Base-by-base conservation (phyloP, 2,888 invertebrate species). In the Caenorhabditis japonica region DNA sequence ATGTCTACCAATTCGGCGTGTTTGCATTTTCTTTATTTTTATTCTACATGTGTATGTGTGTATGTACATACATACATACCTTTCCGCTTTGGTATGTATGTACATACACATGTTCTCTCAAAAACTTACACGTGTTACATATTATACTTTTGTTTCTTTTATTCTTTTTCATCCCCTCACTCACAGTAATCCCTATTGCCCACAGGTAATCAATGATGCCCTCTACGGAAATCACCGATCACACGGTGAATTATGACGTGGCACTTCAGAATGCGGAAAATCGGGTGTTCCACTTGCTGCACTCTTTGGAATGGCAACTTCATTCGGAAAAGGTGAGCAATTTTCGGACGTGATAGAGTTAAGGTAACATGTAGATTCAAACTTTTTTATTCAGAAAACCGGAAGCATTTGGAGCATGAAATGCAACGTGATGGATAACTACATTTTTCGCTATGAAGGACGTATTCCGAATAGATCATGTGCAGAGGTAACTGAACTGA, bases 401-500 rank as follows among this genome's bases (percentile, higher is more conserved):
- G 71, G 77, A 19, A 66, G 72, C 41, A 59, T 77, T 30, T 77
- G 75, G 75, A 64, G 58, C 47, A 77, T 75, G 75, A 44, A 64
- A 38, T 77, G 77, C 43, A 77, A 77, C 36, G 55, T 77, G 27
- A 77, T 75, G 47, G 75, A 77, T 43, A 71, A 77, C 38, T 49
- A 66, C 44, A 77, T 77, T 25, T 77, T 75, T 41, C 71, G 77
- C 21, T 77, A 72, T 43, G 77, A 77, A 72, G 77, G 77, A 43
- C 21, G 64, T 4, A 62, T 77, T 25, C 56, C 68, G 5, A 69
- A 64, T 15, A 58, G 75, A 55, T 56, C 62, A 1, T 75, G 75
- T 41, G 77, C 77, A 0, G 77, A 77, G 62, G 75, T 75, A 27
- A 39, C 15, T 7, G 8, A 27, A 52, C 27, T 36, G n/a, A n/a